Conservation (phyloP, 2,797 vertebrate species). For the Limosa lapponica region DNA sequence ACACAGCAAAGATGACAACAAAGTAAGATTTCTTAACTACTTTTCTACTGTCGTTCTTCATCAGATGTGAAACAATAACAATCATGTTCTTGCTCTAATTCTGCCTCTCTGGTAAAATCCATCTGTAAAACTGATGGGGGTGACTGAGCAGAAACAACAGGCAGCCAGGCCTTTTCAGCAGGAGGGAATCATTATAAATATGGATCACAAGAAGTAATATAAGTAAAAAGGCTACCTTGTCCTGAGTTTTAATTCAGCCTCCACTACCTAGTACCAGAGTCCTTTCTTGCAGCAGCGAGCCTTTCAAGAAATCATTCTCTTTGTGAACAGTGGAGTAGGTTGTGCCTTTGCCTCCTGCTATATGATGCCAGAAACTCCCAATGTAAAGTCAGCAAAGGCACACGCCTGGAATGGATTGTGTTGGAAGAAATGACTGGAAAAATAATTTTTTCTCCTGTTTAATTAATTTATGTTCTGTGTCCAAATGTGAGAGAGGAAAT, state of each 20-base stretch:
- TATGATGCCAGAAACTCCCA: not conserved
- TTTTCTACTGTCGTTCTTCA: not conserved
- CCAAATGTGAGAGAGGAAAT: not conserved
- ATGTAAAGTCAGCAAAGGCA: not conserved
- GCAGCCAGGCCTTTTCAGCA: slow-evolving; percentile 17
- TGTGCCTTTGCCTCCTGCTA: not conserved
- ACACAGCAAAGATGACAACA: not conserved
- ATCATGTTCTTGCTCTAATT: slow-evolving; percentile 24
- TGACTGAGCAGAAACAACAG: slow-evolving; percentile 52
- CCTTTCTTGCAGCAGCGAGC: not conserved
- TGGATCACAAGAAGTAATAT: not conserved
- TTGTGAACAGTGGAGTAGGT: not conserved
- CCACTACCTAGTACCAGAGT: not conserved
- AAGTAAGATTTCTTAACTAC: slow-evolving; percentile 15
- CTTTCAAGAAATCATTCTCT: not conserved
- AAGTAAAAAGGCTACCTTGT: slow-evolving; percentile 1
- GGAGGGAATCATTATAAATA: slow-evolving; percentile 36
- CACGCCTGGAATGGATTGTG: not conserved
- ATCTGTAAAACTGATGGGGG: slow-evolving; percentile 42
- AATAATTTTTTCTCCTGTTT: not conserved
- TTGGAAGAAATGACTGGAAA: not conserved
- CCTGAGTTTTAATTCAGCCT: not conserved
- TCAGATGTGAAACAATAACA: slow-evolving; percentile 23
- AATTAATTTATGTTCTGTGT: not conserved
- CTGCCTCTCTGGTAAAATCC: slow-evolving; percentile 20